phyloP scores from a whole-genome alignment of 2,113 vertebrate genomes.

The Melanerpes aurifrons region DNA sequence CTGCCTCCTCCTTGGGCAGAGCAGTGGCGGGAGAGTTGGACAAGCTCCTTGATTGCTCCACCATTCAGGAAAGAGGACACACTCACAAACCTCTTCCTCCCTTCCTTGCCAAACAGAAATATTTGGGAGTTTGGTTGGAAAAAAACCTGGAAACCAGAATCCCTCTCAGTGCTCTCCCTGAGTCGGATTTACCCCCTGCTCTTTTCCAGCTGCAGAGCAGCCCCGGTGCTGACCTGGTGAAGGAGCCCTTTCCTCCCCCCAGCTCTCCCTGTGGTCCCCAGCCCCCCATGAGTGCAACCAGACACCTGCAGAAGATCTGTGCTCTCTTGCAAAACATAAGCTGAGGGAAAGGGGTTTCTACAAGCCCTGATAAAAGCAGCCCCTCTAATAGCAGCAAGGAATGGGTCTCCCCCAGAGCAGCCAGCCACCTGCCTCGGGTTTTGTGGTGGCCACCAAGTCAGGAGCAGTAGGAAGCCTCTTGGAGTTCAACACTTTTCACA shows the following conservation, averaged over 20 bases:
- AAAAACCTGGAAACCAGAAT: background rate
- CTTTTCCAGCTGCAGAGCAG: background rate
- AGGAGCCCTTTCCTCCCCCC: background rate
- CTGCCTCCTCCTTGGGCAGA: background rate
- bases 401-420: background rate
- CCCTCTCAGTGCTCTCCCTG: background rate
- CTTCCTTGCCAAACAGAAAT: background rate
- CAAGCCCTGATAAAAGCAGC: background rate
- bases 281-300: background rate
- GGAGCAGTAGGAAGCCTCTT: background rate
- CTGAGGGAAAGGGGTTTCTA: rapidly evolving
- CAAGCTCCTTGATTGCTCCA: background rate
- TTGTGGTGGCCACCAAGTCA: background rate
- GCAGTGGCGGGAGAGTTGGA: background rate
- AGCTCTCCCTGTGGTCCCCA: background rate
- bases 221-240: background rate
- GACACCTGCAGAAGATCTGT: too few species aligned
- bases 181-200: background rate
- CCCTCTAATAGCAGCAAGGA: background rate
- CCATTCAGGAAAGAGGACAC: background rate
- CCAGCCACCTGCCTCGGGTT: background rate
- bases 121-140: background rate
- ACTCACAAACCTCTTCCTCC: background rate
- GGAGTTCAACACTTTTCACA: background rate
- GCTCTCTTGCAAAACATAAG: background rate